Conservation (phyloP, 1,140 invertebrate species). For the Polyergus mexicanus region DNA sequence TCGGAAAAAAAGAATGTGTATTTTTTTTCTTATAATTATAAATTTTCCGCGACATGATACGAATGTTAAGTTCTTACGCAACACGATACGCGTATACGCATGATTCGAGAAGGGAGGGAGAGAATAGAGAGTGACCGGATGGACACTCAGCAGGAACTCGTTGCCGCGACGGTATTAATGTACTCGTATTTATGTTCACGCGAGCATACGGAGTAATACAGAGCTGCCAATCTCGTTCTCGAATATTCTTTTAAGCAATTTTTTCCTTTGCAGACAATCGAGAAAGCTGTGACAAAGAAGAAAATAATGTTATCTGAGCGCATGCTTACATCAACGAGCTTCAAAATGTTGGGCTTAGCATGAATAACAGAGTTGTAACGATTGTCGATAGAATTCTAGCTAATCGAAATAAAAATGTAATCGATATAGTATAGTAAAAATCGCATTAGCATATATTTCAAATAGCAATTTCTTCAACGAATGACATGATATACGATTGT, state of each 20-base stretch:
- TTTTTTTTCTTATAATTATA: not conserved
- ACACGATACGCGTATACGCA: no score
- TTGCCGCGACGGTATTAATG: not conserved
- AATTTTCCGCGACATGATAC: no score
- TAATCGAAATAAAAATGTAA: slow-evolving; percentile 7
- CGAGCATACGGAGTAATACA: not conserved
- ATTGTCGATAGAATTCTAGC: not conserved
- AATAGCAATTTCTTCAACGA: not conserved
- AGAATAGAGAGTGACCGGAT: slow-evolving; percentile 72
- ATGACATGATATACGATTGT: not conserved
- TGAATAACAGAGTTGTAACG: slow-evolving; percentile 3
- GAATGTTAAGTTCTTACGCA: no score
- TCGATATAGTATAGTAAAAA: not conserved
- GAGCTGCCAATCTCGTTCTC: not conserved
- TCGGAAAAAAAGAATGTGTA: not conserved
- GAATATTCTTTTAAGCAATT: slow-evolving; percentile 21
- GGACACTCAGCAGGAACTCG: slow-evolving; percentile 62
- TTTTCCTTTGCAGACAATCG: not conserved
- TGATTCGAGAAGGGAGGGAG: not conserved
- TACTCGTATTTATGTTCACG: not conserved
- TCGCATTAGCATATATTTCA: not conserved
- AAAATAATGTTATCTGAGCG: slow-evolving; percentile 6
- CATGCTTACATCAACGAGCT: slow-evolving; percentile 11
- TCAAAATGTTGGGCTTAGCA: not conserved
- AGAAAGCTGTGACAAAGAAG: slow-evolving; percentile 21